Evolutionary conservation across 2,888 invertebrate species (phyloP).

Genomic region (Helleia helle): DNA sequence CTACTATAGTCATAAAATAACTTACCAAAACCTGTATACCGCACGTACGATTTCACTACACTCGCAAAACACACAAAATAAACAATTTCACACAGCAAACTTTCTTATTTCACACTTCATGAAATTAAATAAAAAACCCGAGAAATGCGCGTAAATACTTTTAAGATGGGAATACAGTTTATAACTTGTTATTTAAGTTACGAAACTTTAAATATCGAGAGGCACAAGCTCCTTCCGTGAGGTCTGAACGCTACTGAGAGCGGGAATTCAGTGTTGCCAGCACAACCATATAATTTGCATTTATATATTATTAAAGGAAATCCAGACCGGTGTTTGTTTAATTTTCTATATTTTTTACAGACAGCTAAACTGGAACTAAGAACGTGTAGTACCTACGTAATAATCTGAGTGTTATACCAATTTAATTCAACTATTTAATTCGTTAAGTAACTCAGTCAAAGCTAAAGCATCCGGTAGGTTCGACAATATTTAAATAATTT

Average conservation of each 20-base stretch:
- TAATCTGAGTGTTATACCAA: too few relatives aligned
- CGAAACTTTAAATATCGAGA: not conserved
- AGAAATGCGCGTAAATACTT: not conserved
- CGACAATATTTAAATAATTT: too few relatives aligned
- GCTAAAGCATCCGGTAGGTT: too few relatives aligned
- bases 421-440: too few relatives aligned
- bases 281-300: not conserved
- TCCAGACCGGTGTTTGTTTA: too few relatives aligned
- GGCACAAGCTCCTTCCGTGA: not conserved
- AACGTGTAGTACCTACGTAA: too few relatives aligned
- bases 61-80: not conserved
- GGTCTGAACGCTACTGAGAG: not conserved
- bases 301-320: not conserved
- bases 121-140: not conserved
- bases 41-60: not conserved
- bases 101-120: not conserved
- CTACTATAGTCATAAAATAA: not conserved
- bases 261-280: constrained; percentile 1
- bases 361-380: too few relatives aligned
- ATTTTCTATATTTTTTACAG: too few relatives aligned
- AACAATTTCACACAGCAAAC: not conserved
- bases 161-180: not conserved
- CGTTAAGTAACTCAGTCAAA: too few relatives aligned
- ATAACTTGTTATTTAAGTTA: not conserved
- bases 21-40: not conserved